Evolutionary conservation across 2,888 invertebrate species (phyloP), one percentile per base, ranked within the genome.

Genomic region (Pollenia griseotomentosa): DNA sequence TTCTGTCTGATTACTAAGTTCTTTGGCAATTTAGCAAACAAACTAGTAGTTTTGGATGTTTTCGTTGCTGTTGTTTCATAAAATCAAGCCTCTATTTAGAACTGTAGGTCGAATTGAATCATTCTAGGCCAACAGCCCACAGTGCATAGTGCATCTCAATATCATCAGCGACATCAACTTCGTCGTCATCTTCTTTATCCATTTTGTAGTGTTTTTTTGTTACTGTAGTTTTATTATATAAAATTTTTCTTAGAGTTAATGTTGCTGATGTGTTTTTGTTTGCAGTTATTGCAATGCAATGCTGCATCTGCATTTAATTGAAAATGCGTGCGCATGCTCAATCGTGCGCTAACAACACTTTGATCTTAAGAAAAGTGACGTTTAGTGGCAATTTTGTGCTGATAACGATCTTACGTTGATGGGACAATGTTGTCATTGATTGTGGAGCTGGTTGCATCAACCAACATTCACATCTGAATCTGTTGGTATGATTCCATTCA

Each of bases 321-420:
- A 88, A 89, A 89, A 87, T 89, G 87, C 88, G 88, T 87, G 88
- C 89, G 87, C 88, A 88, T 87, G 89, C 86, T 86, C 84, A 90
- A 91, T 91, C 91, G 91, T 91, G 91, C 92, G 92, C 91, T 90
- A 90, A 92, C 92, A 92, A 90, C 92, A 92, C 92, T 92, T 92
- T 92, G 92, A 92, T 92, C 92, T 92, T 92, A 92, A 92, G 90
- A 91, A 91, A 91, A 92, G 92, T 92, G 92, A 92, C 92, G 92
- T 92, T 92, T 92, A 91, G 92, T 92, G 91, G 92, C 92, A 90
- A 92, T 92, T 92, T 90, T 89, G 91, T 90, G 90, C 90, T 90
- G 92, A 92, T 92, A 92, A 92, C 91, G 92, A 92, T 92, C 92
- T 91, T 89, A 89, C 89, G 87, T 87, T 88, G 91, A 91, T 92